Conservation (phyloP, 2,113 vertebrate species). For the Pelecanoides urinatrix region DNA sequence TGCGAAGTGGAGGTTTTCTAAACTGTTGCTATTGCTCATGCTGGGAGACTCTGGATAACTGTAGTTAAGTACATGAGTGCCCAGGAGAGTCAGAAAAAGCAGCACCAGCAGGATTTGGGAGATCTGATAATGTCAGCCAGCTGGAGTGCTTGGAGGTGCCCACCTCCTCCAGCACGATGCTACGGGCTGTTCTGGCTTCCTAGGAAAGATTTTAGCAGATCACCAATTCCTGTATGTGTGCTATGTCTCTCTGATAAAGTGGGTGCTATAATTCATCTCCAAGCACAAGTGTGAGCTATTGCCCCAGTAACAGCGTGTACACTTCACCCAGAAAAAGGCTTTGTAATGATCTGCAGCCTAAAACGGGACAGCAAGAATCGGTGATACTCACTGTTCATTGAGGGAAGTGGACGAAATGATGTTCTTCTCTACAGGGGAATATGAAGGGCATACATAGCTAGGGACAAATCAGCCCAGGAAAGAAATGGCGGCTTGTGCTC, state of each 20-base stretch:
- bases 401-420: neutral
- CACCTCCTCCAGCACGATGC: neutral
- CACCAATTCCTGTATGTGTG: accelerated
- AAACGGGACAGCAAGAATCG: neutral
- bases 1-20: neutral
- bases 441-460: neutral
- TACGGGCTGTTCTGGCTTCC: neutral
- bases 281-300: neutral
- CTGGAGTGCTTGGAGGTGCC: neutral
- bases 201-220: neutral
- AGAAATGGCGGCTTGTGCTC: neutral
- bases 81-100: neutral
- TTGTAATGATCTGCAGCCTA: neutral
- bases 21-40: neutral
- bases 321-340: neutral
- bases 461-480: neutral
- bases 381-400: neutral
- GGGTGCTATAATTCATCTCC: neutral
- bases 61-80: accelerated
- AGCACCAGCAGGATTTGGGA: neutral
- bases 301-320: neutral
- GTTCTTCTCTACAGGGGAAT: neutral
- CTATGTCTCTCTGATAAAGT: neutral
- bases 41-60: neutral
- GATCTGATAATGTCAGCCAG: neutral